Base-by-base conservation (phyloP, 2,113 vertebrate species). In the Nematolebias whitei region DNA sequence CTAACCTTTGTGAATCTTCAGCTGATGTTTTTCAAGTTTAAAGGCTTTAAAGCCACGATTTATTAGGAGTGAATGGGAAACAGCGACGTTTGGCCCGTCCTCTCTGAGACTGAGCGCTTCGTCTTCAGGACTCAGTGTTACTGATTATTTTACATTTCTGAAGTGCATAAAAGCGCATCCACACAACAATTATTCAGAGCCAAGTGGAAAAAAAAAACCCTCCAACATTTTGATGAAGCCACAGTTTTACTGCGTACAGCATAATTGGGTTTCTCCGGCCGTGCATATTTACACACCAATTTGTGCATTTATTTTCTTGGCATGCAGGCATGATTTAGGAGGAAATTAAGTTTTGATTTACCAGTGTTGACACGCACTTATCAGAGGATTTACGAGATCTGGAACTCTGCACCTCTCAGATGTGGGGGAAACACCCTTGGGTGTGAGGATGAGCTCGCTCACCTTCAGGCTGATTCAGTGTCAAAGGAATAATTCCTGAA, bases 241-340 rank as follows among this genome's bases (percentile, higher is more conserved):
- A 47, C 44, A 20, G 5, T 47, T 47, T 47, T 12, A 47, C 44
- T 47, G 44, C 44, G 12, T 3, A 19, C 16, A 47, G 16, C 44
- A 11, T n/a, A 47, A 47, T 20, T n/a, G 15, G 10, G 44, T 8
- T 0, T n/a, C 44, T 47, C 44, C 20, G 44, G 44, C n/a, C 9
- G 44, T 20, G 44, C n/a, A 20, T 47, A 20, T 47, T 47, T 47
- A 47, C 44, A 47, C 44, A 20, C 44, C n/a, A 11, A 47, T 47
- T 47, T 47, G n/a, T 47, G 44, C n/a, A 20, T 47, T n/a, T 47
- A 20, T 47, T 47, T 47, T 47, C 44, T 47, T 47, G 44, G 44
- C 44, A 7, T 12, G 44, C 10, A 12, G 15, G 19, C 44, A 20
- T 20, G 44, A 47, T 47, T 47, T 47, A 14, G 44, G 18, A 20